Evolutionary conservation across 2,888 invertebrate genomes (phyloP).

Genomic region (Nemotelus pantherinus): DNA sequence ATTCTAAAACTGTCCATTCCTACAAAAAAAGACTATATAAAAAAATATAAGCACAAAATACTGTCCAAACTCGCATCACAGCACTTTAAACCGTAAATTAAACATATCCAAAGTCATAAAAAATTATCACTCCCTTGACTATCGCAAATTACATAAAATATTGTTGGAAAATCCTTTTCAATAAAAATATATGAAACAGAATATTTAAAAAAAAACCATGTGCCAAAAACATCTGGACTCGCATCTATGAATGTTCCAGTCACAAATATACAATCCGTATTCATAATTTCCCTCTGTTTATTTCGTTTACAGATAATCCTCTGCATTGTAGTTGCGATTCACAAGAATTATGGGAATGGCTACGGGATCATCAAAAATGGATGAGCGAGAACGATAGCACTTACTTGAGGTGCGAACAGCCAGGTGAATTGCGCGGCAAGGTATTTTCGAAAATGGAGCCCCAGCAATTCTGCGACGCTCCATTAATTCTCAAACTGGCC

Average conservation of each 20-base stretch:
- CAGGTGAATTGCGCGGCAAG: slow-evolving; percentile 79
- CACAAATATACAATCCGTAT: slow-evolving; percentile 45
- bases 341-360: slow-evolving; percentile 92
- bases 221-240: background rate
- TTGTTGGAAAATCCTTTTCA: no score
- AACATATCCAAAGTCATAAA: no score
- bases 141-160: no score
- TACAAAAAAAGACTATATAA: no score
- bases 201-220: background rate
- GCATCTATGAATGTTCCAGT: background rate
- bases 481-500: slow-evolving; percentile 82
- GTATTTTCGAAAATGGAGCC: slow-evolving; percentile 79
- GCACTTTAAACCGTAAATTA: no score
- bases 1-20: no score
- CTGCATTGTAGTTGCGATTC: slow-evolving; percentile 89
- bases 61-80: no score
- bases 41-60: no score
- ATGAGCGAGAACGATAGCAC: slow-evolving; percentile 61
- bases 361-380: slow-evolving; percentile 84
- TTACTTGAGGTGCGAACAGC: slow-evolving; percentile 83
- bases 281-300: slow-evolving; percentile 33
- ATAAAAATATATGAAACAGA: background rate
- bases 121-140: no score
- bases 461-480: slow-evolving; percentile 85
- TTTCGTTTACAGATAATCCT: slow-evolving; percentile 77